Evolutionary conservation across 2,113 vertebrate species (phyloP), one percentile per base, ranked within the genome.

Genomic region (Dendropsophus ebraccatus): DNA sequence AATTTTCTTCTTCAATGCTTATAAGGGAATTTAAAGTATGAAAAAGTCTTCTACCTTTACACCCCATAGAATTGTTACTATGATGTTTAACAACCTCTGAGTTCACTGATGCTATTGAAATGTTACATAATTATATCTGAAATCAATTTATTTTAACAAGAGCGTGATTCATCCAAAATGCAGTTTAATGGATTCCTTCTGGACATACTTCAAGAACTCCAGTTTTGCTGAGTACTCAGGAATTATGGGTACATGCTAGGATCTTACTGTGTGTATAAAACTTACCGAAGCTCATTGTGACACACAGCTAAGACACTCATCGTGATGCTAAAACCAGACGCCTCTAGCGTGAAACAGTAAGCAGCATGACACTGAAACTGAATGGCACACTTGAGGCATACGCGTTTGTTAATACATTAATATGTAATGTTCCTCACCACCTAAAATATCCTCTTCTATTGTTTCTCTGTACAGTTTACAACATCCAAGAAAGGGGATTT

Each of bases 401-500:
- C 47, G 72, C 70, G 21, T 77, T 77, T 52, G 83, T 85, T 85
- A 77, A 69, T 67, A 69, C 83, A 85, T 77, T 85, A 85, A 85
- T 85, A 78, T 84, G 35, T 84, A 84, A 84, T 84, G 83, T 50
- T 76, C 30, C 69, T 37, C 54, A n/a, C 72, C 47, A 73, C 72
- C 82, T 81, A 65, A 81, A 81, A 81, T 81, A 81, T 81, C 58
- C n/a, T 81, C 35, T 62, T 60, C 62, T 52, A 82, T 67, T 77
- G 74, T 85, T 67, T 85, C 73, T 41, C 58, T 35, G 54, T 50
- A 8, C 54, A 84, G 37, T 84, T 49, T 85, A 84, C 23, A 13
- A 45, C 6, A 75, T 84, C 82, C 78, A 81, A 65, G 58, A 62
- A 30, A 82, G 49, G 17, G 49, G 80, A 82, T 82, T 67, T 69